Conservation (phyloP, 37 sponge, comb jelly and placozoan species). For the Aphrocallistes beatrix region DNA sequence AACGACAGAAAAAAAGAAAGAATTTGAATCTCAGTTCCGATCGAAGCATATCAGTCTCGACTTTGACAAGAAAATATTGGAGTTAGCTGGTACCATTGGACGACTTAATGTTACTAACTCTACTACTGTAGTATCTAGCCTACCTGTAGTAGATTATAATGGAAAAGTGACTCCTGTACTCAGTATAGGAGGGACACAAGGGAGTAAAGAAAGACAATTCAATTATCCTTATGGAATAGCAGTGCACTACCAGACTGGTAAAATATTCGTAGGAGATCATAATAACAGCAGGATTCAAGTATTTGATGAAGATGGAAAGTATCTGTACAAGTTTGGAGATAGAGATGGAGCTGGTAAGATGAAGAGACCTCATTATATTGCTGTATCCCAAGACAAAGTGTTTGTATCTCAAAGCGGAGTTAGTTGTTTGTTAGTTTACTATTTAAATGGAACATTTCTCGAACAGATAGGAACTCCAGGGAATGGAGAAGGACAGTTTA, state of each 20-base stretch:
- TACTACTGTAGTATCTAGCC: too few relatives aligned
- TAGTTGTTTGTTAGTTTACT: background rate
- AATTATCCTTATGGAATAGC: background rate
- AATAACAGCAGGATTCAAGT: background rate
- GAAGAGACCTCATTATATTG: background rate
- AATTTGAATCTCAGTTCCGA: too few relatives aligned
- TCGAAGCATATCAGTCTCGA: too few relatives aligned
- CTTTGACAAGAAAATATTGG: too few relatives aligned
- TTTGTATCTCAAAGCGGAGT: background rate
- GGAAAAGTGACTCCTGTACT: background rate
- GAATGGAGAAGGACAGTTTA: background rate
- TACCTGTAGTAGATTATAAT: too few relatives aligned
- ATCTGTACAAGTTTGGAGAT: background rate
- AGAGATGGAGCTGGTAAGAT: background rate
- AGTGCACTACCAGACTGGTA: background rate
- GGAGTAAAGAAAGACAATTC: background rate
- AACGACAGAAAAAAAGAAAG: too few relatives aligned
- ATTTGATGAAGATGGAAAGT: background rate
- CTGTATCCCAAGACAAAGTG: background rate
- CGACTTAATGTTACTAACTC: too few relatives aligned
- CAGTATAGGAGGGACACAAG: background rate
- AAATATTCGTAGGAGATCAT: background rate
- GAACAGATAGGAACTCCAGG: background rate
- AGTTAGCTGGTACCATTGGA: too few relatives aligned
- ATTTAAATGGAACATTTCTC: background rate